Evolutionary conservation across 2,888 invertebrate genomes (phyloP).

Genomic region (Catocala nupta): DNA sequence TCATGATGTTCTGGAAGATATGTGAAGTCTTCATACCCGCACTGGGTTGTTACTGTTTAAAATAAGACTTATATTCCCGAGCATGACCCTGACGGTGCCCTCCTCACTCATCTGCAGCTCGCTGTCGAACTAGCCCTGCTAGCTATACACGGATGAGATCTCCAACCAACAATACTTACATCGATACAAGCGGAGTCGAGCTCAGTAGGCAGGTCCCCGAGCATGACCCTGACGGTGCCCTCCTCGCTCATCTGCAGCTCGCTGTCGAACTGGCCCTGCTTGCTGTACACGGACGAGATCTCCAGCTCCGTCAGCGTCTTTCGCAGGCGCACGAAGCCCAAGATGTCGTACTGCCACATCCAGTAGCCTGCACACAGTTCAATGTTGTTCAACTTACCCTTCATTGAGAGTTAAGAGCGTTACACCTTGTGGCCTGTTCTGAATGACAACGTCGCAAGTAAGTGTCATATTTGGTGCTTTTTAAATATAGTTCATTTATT

Average conservation of each 20-base stretch:
- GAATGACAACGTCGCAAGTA: too few relatives aligned
- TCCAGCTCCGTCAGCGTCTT: conserved; percentile 62
- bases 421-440: too few relatives aligned
- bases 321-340: conserved; percentile 77
- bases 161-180: conserved; percentile 61
- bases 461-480: too few relatives aligned
- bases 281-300: conserved; percentile 67
- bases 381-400: too few relatives aligned
- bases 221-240: conserved; percentile 30
- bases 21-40: too few relatives aligned
- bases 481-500: too few relatives aligned
- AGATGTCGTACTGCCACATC: conserved; percentile 80
- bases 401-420: too few relatives aligned
- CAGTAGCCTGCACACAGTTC: conserved; percentile 71
- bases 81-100: conserved; percentile 30
- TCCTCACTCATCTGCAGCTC: conserved; percentile 33
- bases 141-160: conserved; percentile 67
- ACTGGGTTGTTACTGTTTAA: too few relatives aligned
- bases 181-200: conserved; percentile 49
- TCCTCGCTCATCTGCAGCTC: conserved; percentile 33
- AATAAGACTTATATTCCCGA: too few relatives aligned
- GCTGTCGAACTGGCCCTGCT: conserved; percentile 42
- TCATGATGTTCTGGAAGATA: too few relatives aligned
- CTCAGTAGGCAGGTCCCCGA: conserved; percentile 40
- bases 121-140: conserved; percentile 42